Base-by-base conservation (phyloP, 2,888 invertebrate species). In the Hydriomena furcata region DNA sequence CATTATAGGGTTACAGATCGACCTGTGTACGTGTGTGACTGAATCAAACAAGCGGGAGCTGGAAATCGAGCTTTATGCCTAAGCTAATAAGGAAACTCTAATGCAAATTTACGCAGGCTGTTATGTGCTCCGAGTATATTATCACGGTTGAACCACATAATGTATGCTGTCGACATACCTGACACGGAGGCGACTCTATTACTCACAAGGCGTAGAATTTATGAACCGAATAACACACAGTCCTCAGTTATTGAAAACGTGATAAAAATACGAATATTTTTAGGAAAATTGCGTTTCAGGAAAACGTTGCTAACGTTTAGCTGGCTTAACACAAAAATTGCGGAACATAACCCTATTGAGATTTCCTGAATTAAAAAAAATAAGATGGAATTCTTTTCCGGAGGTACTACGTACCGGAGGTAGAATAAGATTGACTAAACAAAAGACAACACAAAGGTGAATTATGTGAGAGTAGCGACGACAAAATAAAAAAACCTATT, bases 241-340 rank as follows among this genome's bases (percentile, higher is more conserved):
- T 75, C 78, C 73, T 68, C 66, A 80, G 79, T 79, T 85, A 86
- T 85, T 87, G 82, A 83, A 84, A 79, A 86, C 85, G 85, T 85
- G 86, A 83, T 76, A 68, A 61, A 70, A 82, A 79, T 84, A 63
- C 68, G 63, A 71, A 82, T 78, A 60, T 55, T 65, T 62, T 59
- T 66, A 61, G 47, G 60, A 64, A 59, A 63, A 47, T n/a, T 12
- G 17, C 32, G 35, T 23, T 46, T 20, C 28, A 27, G 28, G 34
- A 8, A 46, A 45, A 47, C 28, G 34, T 30, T 21, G 12, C 17
- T 52, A 37, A 13, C 32, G 28, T 37, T 46, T 46, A 45, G 36
- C 37, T 13, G 41, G 20, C 28, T 23, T 17, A 24, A 44, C 28
- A 40, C 50, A 40, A 38, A 45, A 35, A 40, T 17, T 27, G 17